Evolutionary conservation across 2,113 vertebrate species (phyloP).

Genomic region (Chaenocephalus aceratus): DNA sequence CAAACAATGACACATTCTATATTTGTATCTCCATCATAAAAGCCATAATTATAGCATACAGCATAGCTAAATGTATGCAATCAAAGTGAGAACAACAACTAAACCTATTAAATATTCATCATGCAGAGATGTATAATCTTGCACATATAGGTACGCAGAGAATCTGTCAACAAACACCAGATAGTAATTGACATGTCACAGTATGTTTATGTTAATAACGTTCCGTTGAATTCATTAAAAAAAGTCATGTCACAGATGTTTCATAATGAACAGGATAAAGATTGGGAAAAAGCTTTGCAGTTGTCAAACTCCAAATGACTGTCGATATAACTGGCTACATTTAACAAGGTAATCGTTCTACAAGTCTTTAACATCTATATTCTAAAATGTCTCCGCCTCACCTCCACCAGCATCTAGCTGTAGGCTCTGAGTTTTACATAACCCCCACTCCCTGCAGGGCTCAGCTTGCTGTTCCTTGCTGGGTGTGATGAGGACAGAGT

Average conservation of each 20-base stretch:
- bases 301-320: neutral
- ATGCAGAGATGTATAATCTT: neutral
- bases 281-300: neutral
- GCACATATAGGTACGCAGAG: too few species aligned
- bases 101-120: neutral
- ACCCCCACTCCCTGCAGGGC: conserved; percentile 3
- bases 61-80: too few species aligned
- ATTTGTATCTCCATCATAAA: conserved; percentile 58
- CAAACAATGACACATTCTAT: conserved; percentile 47
- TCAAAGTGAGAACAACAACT: neutral
- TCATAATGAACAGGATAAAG: neutral
- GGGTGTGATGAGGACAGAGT: neutral
- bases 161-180: neutral
- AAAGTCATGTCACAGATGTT: neutral
- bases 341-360: neutral
- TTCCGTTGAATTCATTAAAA: neutral
- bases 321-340: neutral
- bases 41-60: conserved; percentile 24
- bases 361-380: neutral
- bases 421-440: neutral
- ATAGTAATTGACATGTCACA: neutral
- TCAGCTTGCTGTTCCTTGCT: conserved; percentile 14
- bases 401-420: conserved; percentile 21
- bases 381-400: neutral
- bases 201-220: neutral